Evolutionary conservation across 2,797 vertebrate genomes (phyloP).

Genomic region (Enteromius thamalakanensis): DNA sequence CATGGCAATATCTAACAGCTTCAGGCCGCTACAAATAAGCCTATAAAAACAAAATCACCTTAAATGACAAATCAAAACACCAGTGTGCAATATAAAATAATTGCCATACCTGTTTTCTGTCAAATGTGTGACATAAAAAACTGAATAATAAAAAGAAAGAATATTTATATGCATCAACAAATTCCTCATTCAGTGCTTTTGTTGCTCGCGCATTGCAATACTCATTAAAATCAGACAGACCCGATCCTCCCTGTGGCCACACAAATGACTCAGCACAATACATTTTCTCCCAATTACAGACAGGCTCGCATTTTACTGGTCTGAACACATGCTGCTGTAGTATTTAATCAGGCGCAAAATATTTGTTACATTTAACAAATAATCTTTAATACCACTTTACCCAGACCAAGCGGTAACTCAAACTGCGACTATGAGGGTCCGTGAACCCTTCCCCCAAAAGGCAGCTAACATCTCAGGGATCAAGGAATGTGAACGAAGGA

Average conservation of each 20-base stretch:
- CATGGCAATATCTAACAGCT: constrained; percentile 19
- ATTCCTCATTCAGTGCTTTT: constrained; percentile 24
- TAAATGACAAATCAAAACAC: constrained; percentile 25
- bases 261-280: constrained; percentile 32
- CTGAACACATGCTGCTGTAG: constrained; percentile 28
- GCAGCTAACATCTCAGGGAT: too few relatives aligned
- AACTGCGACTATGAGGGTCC: too few relatives aligned
- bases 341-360: too few relatives aligned
- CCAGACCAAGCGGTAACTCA: too few relatives aligned
- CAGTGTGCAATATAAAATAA: constrained; percentile 30
- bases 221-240: constrained; percentile 44
- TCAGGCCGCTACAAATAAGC: constrained; percentile 25
- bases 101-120: constrained; percentile 29
- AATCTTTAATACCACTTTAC: too few relatives aligned
- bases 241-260: constrained; percentile 20
- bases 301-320: constrained; percentile 22
- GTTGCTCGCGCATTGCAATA: constrained; percentile 5
- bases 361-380: too few relatives aligned
- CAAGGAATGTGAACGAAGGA: too few relatives aligned
- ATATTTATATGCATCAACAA: constrained; percentile 30
- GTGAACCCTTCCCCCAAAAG: too few relatives aligned
- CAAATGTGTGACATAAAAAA: constrained; percentile 30
- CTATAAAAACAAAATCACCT: constrained; percentile 11
- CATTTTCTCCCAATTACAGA: constrained; percentile 41
- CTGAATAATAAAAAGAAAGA: constrained; percentile 20